Base-by-base conservation (phyloP, 2,888 invertebrate species). In the Drosophila mayaguana region DNA sequence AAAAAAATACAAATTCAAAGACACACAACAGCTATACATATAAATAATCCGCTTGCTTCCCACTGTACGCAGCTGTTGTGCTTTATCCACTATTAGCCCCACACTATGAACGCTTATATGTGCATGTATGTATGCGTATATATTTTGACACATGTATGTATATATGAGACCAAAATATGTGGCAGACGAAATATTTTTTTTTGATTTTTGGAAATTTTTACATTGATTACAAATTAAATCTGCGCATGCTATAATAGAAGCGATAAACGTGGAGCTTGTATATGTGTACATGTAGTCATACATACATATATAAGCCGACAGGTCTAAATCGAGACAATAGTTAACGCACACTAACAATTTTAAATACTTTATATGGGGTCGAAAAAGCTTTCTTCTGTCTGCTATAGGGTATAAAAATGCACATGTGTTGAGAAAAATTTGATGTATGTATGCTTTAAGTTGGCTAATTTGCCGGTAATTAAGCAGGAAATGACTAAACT, bases 381-480 rank as follows among this genome's bases (percentile, higher is more conserved):
- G 28, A 50, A 50, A 48, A 32, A 50, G 11, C 48, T 50, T 32
- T 32, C 12, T 32, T 48, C 36, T 16, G 36, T 22, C 36, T 36
- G 22, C 14, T 36, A 34, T 20, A 51, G 34, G 48, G 48, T 50
- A 50, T 32, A 50, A 28, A 48, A 48, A 48, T 32, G 6, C 48
- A 50, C 48, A 50, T 50, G 48, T 50, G 28, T 50, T 50, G 48
- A 48, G 46, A 11, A 32, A 50, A 48, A 28, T 50, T 50, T 32
- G 7, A 32, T 48, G n/a, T 48, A 32, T 48, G n/a, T 48, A 50
- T 32, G 48, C 48, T 32, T 12, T 12, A 12, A 12, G 28, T 50
- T 53, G 36, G 36, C 20, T 34, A 53, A 53, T 22, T 34, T 36
- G 36, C 51, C 51, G 51, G 51, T 18, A 53, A 53, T 34, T 36